Evolutionary conservation across 2,797 vertebrate genomes (phyloP), one percentile per base, ranked within the genome.

Genomic region (Sebastes matsubarae): DNA sequence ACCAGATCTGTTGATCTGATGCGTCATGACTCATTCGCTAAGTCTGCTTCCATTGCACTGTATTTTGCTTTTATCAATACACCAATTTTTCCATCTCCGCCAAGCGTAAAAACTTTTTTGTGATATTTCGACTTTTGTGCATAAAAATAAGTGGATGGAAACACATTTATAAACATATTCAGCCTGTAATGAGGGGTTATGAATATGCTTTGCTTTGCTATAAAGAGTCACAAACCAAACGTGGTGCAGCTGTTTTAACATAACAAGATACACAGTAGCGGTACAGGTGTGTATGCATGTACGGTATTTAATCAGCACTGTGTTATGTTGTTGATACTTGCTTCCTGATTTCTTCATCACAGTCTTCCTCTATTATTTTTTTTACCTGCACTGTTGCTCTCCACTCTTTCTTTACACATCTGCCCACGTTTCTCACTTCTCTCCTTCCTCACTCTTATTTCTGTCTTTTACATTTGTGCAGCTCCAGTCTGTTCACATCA

Each of bases 401-500:
- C 72, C 58, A 27, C 59, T 57, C 18, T 66, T 38, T 60, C 57
- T 70, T 55, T 34, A 38, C 68, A 55, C 52, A 32, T 80, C 76
- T 71, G 55, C 78, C 65, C 30, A 32, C 36, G 25, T 69, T 59
- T 68, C 8, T 59, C 38, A 10, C 63, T 65, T 82, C 54, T 79
- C 61, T 80, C 75, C 27, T 30, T 27, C 8, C 12, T 18, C 5
- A 6, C 60, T 68, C 22, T 38, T 25, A 61, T 74, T 42, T 70
- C 54, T 42, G 22, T 70, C 20, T 30, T 55, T 38, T 66, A 34
- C 46, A 20, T 77, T 80, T 69, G 46, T 74, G 68, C 46, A 71
- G 64, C 74, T 76, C 68, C 61, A 46, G 57, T 68, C 22, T 46
- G 24, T 54, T 78, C 72, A 14, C 30, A 13, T 75, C 85, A 36